A percentile compares a stretch with the other conserved stretches of the same genome.
phyloP scores from a whole-genome alignment of 2,888 invertebrate species.

The Tupiocoris notatus region DNA sequence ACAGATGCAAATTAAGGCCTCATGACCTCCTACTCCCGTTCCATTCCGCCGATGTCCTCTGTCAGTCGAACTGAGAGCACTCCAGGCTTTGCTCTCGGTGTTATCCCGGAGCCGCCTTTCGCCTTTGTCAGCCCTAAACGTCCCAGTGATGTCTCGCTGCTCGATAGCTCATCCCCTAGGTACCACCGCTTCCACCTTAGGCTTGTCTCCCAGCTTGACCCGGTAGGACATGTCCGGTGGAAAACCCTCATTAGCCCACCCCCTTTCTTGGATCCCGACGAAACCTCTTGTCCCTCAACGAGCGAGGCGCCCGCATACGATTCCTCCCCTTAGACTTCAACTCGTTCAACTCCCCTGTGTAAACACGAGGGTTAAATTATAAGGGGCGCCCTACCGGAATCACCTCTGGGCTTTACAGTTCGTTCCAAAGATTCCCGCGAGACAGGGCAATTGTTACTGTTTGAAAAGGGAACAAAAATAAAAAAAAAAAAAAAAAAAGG shows the following conservation, averaged over 20 bases:
- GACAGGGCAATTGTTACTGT: not conserved
- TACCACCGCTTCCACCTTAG: not conserved
- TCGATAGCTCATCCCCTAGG: not conserved
- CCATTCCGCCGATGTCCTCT: not conserved
- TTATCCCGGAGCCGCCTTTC: constrained; percentile 10
- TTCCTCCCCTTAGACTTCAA: not conserved
- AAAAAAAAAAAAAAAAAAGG: not conserved
- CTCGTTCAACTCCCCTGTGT: constrained; percentile 16
- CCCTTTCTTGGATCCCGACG: not conserved
- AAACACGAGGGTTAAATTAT: constrained; percentile 23
- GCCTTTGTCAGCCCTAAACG: constrained; percentile 27
- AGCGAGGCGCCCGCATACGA: not conserved
- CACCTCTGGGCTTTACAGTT: not conserved
- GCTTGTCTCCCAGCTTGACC: not conserved
- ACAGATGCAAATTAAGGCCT: constrained; percentile 35
- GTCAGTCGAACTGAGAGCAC: not conserved
- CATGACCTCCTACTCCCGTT: constrained; percentile 8
- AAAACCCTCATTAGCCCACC: constrained; percentile 14
- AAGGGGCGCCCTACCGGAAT: constrained; percentile 13
- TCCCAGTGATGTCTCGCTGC: constrained; percentile 1
- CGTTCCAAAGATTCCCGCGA: not conserved
- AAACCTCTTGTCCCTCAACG: too few relatives aligned
- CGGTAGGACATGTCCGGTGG: not conserved
- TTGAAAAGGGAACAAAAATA: not conserved
- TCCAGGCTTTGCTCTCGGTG: not conserved